These are phyloP conservation scores for Siniperca undulata DNA, from an alignment of 2,797 vertebrate species.

Conservation along the genomic window DNA sequence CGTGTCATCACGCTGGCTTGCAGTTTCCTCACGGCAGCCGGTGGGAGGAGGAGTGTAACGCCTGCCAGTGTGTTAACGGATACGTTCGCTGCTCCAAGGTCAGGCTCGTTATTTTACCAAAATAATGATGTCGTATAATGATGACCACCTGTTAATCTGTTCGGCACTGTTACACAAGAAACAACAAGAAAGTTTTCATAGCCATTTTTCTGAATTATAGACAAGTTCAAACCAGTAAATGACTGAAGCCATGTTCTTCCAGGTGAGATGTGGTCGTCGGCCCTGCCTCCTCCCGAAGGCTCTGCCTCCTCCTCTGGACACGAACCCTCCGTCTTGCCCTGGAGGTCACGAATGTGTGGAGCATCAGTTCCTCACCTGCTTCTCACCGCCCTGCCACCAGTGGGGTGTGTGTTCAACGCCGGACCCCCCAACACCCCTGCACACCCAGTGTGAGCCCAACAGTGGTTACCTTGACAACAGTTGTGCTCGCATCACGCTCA, in stretches of 20 bases:
- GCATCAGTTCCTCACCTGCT: constrained; percentile 89
- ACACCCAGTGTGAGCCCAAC: constrained; percentile 90
- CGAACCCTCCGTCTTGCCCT: constrained; percentile 81
- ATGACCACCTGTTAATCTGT: background rate
- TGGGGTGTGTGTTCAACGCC: constrained; percentile 91
- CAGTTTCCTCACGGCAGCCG: constrained; percentile 90
- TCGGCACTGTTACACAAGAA: background rate
- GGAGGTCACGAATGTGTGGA: constrained; percentile 88
- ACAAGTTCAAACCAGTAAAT: background rate
- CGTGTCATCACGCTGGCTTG: constrained; percentile 88
- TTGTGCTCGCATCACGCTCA: constrained; percentile 93
- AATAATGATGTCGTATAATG: background rate
- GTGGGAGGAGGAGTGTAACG: constrained; percentile 95
- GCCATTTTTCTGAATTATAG: background rate
- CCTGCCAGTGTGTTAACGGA: constrained; percentile 91
- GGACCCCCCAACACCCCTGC: constrained; percentile 75
- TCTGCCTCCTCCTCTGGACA: constrained; percentile 37
- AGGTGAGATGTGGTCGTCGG: constrained; percentile 92
- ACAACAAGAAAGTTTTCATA: background rate
- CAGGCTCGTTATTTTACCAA: background rate
- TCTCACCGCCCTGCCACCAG: constrained; percentile 90
- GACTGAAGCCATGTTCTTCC: background rate
- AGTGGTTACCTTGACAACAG: constrained; percentile 89
- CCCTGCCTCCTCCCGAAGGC: constrained; percentile 87
- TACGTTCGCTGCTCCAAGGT: constrained; percentile 93